These are phyloP conservation scores for Clytia hemisphaerica DNA, from an alignment of 30 jellyfish, hydroid and myxozoan species.

Conservation along the genomic window DNA sequence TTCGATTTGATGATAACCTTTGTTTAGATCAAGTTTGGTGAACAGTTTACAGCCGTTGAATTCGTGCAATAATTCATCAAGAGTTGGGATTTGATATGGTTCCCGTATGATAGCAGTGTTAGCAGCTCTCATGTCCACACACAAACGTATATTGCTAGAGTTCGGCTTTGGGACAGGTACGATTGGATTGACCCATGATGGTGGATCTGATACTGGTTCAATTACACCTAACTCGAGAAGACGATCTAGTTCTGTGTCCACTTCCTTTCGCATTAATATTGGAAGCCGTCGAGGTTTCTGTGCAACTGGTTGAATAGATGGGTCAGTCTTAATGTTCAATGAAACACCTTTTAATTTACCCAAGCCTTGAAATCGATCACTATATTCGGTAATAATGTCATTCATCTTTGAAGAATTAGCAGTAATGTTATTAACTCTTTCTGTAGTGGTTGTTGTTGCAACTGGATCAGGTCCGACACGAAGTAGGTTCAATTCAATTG, in stretches of 20 bases:
- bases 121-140: slow-evolving; percentile 61
- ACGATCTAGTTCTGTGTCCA: slow-evolving; percentile 24
- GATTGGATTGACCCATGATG: slow-evolving; percentile 52
- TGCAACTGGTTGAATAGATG: slow-evolving; percentile 18
- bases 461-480: slow-evolving; percentile 2
- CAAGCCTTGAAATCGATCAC: slow-evolving; percentile 29
- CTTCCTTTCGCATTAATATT: slow-evolving; percentile 26
- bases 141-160: slow-evolving; percentile 30
- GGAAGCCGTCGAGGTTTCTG: slow-evolving; percentile 48
- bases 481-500: slow-evolving; percentile 1
- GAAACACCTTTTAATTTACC: slow-evolving; percentile 30
- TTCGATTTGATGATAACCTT: too few relatives aligned
- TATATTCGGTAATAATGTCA: neutral
- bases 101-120: slow-evolving; percentile 47
- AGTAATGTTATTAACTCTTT: neutral
- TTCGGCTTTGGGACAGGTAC: slow-evolving; percentile 49
- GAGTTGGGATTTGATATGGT: slow-evolving; percentile 33
- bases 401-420: neutral
- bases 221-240: slow-evolving; percentile 26
- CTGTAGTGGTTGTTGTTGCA: too few relatives aligned
- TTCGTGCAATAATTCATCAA: too few relatives aligned
- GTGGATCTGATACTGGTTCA: slow-evolving; percentile 28
- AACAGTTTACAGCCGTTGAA: too few relatives aligned
- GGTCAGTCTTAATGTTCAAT: slow-evolving; percentile 6
- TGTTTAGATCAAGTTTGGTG: too few relatives aligned